Percentiles rank a stretch among this genome's conserved stretches.
phyloP scores from a whole-genome alignment of 2,113 vertebrate species.

The Hippocampus barbouri region DNA sequence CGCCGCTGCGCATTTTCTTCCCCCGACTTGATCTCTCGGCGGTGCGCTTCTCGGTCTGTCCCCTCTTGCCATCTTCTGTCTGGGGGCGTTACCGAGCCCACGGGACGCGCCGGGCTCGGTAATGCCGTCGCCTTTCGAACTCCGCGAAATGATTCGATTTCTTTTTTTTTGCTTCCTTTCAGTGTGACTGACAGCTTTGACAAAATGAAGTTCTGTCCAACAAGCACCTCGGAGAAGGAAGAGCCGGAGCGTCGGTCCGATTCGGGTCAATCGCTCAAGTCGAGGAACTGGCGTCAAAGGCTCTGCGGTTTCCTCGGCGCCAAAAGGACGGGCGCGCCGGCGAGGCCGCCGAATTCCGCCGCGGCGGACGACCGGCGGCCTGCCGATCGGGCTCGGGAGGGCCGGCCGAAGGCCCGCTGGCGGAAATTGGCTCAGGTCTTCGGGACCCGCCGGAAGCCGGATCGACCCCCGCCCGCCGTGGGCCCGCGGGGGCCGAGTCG shows the following conservation, averaged over 20 bases:
- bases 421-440: not conserved
- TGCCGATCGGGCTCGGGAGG: not conserved
- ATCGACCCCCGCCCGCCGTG: not conserved
- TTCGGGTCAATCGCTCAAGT: not conserved
- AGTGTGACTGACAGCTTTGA: slow-evolving; percentile 1
- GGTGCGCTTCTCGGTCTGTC: too few species aligned
- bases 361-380: not conserved
- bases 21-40: too few species aligned
- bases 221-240: too few species aligned
- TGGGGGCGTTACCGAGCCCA: too few species aligned
- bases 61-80: too few species aligned
- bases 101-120: too few species aligned
- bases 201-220: slow-evolving; percentile 7
- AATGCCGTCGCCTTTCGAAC: too few species aligned
- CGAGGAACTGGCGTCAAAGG: not conserved
- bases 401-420: not conserved
- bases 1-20: too few species aligned
- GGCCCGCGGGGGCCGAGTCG: not conserved
- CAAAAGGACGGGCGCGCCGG: not conserved
- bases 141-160: not conserved
- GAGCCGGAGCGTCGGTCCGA: not conserved
- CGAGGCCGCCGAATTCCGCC: not conserved
- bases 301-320: not conserved
- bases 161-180: not conserved
- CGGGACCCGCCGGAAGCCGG: not conserved